phyloP scores from a whole-genome alignment of 2,113 vertebrate genomes.

The Triplophysa rosa region DNA sequence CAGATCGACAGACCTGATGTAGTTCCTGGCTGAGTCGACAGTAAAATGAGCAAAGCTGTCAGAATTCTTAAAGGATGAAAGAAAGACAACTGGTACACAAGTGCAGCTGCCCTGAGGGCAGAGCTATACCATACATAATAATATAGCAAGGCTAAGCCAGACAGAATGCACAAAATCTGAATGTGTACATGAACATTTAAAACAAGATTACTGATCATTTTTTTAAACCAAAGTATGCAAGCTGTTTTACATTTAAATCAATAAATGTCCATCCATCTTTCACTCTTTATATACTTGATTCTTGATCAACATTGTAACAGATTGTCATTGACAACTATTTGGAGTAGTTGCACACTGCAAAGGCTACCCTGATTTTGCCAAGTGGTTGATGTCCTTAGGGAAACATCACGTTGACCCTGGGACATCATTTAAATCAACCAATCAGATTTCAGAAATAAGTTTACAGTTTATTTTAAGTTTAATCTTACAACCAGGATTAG shows the following conservation, averaged over 20 bases:
- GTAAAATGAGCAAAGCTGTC: slow-evolving; percentile 2
- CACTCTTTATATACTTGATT: background rate
- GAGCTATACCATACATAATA: slow-evolving; percentile 1
- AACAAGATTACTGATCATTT: background rate
- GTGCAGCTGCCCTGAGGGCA: slow-evolving; percentile 21
- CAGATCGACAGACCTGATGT: slow-evolving; percentile 32
- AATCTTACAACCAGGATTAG: no score
- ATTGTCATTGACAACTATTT: background rate
- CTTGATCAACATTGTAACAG: no score
- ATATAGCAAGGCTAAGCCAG: background rate
- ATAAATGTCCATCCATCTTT: no score
- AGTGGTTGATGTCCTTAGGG: no score
- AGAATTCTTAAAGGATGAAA: slow-evolving; percentile 4
- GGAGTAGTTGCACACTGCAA: background rate
- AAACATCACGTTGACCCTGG: no score
- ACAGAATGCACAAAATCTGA: background rate
- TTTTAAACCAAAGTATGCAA: background rate
- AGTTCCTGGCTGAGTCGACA: slow-evolving; percentile 4
- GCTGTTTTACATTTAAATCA: background rate
- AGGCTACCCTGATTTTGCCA: no score
- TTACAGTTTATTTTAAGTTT: no score
- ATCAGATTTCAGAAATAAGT: no score
- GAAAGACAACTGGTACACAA: slow-evolving; percentile 21
- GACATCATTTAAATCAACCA: no score
- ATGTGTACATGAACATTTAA: background rate